Base-by-base conservation (phyloP, 2,113 vertebrate species). In the Ginglymostoma cirratum region DNA sequence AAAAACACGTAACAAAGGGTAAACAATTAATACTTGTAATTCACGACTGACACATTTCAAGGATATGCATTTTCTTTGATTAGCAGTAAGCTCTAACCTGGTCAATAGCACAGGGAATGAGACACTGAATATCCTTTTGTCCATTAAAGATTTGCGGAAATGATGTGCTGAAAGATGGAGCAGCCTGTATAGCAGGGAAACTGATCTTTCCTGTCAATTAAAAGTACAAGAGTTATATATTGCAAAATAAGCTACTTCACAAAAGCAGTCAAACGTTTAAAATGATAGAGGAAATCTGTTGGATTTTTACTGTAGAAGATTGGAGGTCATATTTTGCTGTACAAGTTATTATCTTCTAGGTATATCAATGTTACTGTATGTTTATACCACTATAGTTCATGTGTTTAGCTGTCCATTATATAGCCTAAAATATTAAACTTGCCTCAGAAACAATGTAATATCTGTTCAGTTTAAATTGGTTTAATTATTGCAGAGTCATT, bases 71-170 rank as follows among this genome's bases (percentile, higher is more conserved):
- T 38, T 52, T 80, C 19, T 12, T 95, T 83, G 12, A 12, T 45
- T 52, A 42, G 19, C 38, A 85, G 10, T 69, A 42, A 38, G 24
- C 95, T 85, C 97, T 96, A 94, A 99, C 99, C 98, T 99, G 99
- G 97, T 99, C 99, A 0, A 99, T 99, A 96, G 99, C 99, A 96
- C 99, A 99, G 0, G 99, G 99, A 96, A 99, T 99, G 96, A 99
- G 98, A 98, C 99, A 99, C 96, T 98, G 99, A 96, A 99, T 96
- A 42, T 99, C 98, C 0, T 98, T 97, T 97, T 97, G 98, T 96
- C 97, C 97, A 21, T 97, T 97, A 95, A 99, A 99, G 96, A 99
- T 99, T 96, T 99, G 98, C 23, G 99, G 99, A 97, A 99, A 99
- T 0, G 99, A 99, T 96, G 96, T 98, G 97, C 99, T 99, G 97